Evolutionary conservation across 2,797 vertebrate genomes (phyloP).

Genomic region (Hypotaenidia okinawae): DNA sequence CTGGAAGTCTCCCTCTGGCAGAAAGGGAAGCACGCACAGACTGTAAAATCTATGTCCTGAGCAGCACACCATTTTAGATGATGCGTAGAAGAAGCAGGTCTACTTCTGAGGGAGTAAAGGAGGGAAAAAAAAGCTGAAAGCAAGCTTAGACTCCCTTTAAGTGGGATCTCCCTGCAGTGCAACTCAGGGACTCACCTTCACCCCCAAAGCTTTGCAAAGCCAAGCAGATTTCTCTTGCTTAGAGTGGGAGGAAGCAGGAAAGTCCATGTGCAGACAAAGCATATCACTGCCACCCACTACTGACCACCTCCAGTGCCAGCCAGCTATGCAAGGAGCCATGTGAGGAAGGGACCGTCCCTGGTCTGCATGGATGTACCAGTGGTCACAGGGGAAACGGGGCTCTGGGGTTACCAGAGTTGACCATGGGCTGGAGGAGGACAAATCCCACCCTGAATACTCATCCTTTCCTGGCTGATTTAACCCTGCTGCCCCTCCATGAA

Average conservation of each 20-base stretch:
- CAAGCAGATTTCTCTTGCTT: neutral
- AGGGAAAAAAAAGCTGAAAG: neutral
- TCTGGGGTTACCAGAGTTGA: neutral
- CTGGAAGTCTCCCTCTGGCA: neutral
- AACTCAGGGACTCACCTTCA: neutral
- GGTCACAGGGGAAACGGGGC: neutral
- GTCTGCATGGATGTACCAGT: fast-evolving
- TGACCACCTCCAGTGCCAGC: neutral
- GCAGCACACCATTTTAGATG: fast-evolving
- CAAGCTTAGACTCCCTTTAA: neutral
- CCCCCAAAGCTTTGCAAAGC: neutral
- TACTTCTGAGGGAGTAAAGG: neutral
- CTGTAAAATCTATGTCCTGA: neutral
- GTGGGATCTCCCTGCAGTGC: neutral
- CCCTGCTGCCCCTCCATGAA: fast-evolving
- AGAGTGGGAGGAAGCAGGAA: neutral
- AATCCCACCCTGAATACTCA: neutral
- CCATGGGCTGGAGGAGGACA: neutral
- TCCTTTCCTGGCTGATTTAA: neutral
- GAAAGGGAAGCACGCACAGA: neutral
- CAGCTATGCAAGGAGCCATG: fast-evolving
- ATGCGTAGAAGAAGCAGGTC: neutral
- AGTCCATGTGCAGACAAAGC: neutral
- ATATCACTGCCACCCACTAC: neutral
- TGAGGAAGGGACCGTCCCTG: neutral